Base-by-base conservation (phyloP, 2,113 vertebrate species). In the Nycticryphes semicollaris region DNA sequence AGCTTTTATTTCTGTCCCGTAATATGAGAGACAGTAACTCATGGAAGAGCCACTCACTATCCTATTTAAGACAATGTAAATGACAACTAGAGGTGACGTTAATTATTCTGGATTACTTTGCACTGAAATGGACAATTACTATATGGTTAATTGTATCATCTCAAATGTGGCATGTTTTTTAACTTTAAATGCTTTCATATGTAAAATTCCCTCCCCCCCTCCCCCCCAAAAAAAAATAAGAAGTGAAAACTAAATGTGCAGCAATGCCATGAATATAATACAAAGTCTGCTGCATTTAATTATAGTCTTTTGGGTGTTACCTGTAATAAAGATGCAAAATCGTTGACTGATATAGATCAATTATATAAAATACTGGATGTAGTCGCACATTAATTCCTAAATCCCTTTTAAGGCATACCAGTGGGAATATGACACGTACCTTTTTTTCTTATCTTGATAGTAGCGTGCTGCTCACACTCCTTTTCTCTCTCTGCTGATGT, bases 381-480 rank as follows among this genome's bases (percentile, higher is more conserved):
- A 74, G 54, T 30, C 1, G 1, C 63, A 35, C 14, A n/a, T 41
- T 2, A 90, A 84, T 89, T 90, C 60, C 90, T 74, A 94, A 81
- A 89, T 84, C 30, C 37, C 62, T 90, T 66, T 70, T 88, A 72
- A 64, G 45, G 92, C 62, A 64, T 13, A 64, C 5, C 48, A 87
- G 45, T 53, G 60, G 69, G 82, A 87, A 89, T 47, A 50, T 3
- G 27, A 56, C 45, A 83, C 66, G 84, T 96, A 98, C 98, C 98
- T 97, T 98, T 98, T 87, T 91, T 97, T 92, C 97, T 97, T 95
- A 97, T 98, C 93, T 93, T 96, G 33, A 92, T 78, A 78, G 96
- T 41, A 23, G 95, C 11, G 0, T 84, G 96, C 12, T 97, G 95
- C 72, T 95, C 84, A 60, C 31, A 39, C 22, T 97, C 96, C 35